Evolutionary conservation across 2,797 vertebrate species (phyloP), one percentile per base, ranked within the genome.

Genomic region (Parauchenoglanis punctatus): DNA sequence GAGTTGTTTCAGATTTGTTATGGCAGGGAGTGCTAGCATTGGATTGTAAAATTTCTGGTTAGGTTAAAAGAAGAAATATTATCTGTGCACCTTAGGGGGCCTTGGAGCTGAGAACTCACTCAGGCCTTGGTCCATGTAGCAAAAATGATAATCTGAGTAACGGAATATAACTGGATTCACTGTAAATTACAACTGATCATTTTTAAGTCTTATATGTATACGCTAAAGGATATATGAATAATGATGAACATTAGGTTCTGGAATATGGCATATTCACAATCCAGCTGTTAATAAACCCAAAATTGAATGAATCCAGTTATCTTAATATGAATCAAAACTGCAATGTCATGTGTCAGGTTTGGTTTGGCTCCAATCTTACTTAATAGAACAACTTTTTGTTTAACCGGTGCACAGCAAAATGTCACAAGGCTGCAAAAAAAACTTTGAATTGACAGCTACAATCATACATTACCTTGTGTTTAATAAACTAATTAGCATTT

Each of bases 1-100:
- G 80, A 81, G 80, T 81, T 73, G 83, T 73, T 52, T 75, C 17
- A 28, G 44, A 67, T 82, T 49, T 28, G n/a, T 49, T 31, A 49
- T 46, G 23, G 40, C 80, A 65, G 40, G 7, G 2, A 82, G 40
- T 3, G 1, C 65, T 28, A 67, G 17, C 59, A 52, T 40, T 65
- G 7, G 25, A 65, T 17, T 63, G 78, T 65, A 82, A 46, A 23
- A n/a, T 15, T 81, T 63, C 3, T 65, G 73, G 28, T 85, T 5
- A 49, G 40, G 17, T 20, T 67, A 0, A 35, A 78, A 25, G 23
- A 56, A 49, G 10, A 56, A 17, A 86, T 35, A 13, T n/a, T n/a
- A 54, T 46, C 67, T 54, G 49, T 61, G 56, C 77, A 44, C 20
- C 7, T 35, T 44, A 40, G 77, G 35, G 58, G 35, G 2, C 46